These are phyloP conservation scores for Metaphire vulgaris DNA, from an alignment of 1,140 invertebrate species.

Conservation along the genomic window DNA sequence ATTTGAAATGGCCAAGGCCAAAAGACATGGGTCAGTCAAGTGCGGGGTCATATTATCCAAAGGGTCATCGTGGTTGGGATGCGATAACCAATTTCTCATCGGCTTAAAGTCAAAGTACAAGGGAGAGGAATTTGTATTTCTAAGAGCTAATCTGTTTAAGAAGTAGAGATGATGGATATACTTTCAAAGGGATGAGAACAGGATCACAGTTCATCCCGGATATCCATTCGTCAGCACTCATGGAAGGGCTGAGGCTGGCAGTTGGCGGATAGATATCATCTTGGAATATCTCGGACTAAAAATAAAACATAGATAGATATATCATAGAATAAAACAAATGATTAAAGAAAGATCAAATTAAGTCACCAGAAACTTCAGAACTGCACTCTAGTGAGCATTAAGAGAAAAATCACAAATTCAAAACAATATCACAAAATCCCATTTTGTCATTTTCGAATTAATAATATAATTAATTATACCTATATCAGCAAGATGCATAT, in stretches of 20 bases:
- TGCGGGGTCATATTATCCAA: too few relatives aligned
- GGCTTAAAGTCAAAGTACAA: too few relatives aligned
- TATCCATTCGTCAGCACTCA: constrained; percentile 82
- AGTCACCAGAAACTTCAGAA: neutral
- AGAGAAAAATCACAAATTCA: neutral
- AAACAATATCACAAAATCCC: neutral
- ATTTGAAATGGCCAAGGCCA: too few relatives aligned
- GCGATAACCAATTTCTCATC: too few relatives aligned
- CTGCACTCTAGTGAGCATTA: neutral
- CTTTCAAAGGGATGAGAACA: constrained; percentile 72
- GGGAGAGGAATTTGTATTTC: too few relatives aligned
- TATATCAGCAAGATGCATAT: neutral
- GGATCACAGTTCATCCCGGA: constrained; percentile 73
- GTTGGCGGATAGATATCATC: constrained; percentile 92
- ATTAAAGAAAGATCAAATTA: too few relatives aligned
- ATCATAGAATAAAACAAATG: too few relatives aligned
- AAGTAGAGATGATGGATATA: too few relatives aligned
- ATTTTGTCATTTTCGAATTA: too few relatives aligned
- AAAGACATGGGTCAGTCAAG: too few relatives aligned
- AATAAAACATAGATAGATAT: constrained; percentile 25
- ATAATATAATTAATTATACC: neutral
- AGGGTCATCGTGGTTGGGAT: too few relatives aligned
- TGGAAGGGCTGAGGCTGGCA: constrained; percentile 68
- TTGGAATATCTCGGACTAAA: constrained; percentile 69
- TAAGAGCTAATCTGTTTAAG: too few relatives aligned